Conservation (phyloP, 2,888 invertebrate species). For the Strigamia maritima region DNA sequence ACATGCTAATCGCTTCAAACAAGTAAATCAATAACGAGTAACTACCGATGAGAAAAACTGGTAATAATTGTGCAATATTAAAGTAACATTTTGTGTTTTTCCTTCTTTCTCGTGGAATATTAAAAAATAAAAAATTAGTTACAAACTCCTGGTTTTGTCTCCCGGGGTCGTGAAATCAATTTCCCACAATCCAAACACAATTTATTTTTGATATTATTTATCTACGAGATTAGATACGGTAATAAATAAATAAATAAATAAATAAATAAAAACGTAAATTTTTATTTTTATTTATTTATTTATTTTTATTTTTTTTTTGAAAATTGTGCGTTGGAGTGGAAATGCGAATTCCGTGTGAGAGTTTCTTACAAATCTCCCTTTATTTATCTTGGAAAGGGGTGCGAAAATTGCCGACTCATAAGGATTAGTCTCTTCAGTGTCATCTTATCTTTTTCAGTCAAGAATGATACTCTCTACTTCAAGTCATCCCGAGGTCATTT, state of each 20-base stretch:
- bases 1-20: slow-evolving; percentile 7
- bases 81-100: too few species aligned
- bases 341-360: background rate
- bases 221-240: too few species aligned
- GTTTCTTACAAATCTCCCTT: background rate
- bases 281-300: too few species aligned
- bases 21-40: background rate
- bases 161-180: too few species aligned
- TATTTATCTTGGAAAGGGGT: background rate
- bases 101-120: too few species aligned
- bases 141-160: background rate
- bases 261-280: too few species aligned
- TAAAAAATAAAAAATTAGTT: too few species aligned
- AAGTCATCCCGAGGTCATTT: slow-evolving; percentile 15
- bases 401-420: background rate
- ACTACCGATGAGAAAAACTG: background rate
- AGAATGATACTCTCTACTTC: slow-evolving; percentile 5
- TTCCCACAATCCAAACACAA: too few species aligned
- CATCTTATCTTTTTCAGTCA: background rate
- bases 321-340: background rate
- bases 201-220: too few species aligned
- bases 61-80: too few species aligned
- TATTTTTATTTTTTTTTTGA: background rate
- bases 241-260: too few species aligned
- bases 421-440: slow-evolving; percentile 1